These are phyloP conservation scores for Paelopatides confundens DNA, from an alignment of 53 echinoderm and acorn worm species.

Conservation along the genomic window DNA sequence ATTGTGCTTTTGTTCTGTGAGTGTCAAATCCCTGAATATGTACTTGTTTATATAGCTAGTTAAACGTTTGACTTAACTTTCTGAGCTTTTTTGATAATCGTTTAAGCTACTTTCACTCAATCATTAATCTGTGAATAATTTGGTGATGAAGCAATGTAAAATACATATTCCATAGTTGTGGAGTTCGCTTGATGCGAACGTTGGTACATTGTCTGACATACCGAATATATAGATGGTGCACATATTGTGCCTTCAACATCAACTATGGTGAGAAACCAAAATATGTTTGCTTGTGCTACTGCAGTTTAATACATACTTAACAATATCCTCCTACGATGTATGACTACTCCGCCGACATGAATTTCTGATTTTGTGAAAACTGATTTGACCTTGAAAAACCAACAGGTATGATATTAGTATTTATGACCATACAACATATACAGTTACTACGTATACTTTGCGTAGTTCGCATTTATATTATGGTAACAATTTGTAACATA, in stretches of 20 bases:
- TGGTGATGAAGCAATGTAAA: constrained; percentile 64
- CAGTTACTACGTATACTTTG: too few relatives aligned
- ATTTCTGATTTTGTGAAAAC: too few relatives aligned
- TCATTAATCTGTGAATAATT: constrained; percentile 59
- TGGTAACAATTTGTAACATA: too few relatives aligned
- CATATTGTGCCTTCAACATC: constrained; percentile 65
- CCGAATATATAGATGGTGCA: constrained; percentile 36
- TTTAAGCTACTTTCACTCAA: background rate
- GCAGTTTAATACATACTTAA: too few relatives aligned
- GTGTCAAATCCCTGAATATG: constrained; percentile 38
- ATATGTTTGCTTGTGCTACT: constrained; percentile 46
- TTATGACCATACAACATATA: too few relatives aligned
- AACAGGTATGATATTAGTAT: too few relatives aligned
- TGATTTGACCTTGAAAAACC: too few relatives aligned
- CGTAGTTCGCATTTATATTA: too few relatives aligned
- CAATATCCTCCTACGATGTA: too few relatives aligned
- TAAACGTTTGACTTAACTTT: constrained; percentile 45
- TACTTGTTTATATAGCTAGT: constrained; percentile 59
- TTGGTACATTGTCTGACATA: constrained; percentile 68
- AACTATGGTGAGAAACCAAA: constrained; percentile 43
- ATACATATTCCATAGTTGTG: constrained; percentile 36
- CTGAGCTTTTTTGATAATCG: too few relatives aligned
- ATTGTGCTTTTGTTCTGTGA: background rate
- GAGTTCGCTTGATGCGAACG: constrained; percentile 54
- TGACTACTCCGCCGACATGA: too few relatives aligned